A percentile compares a stretch with the other conserved stretches of the same genome.
These are phyloP conservation scores for Daptonema setosum DNA, from an alignment of 2,888 invertebrate genomes.

Conservation along the genomic window DNA sequence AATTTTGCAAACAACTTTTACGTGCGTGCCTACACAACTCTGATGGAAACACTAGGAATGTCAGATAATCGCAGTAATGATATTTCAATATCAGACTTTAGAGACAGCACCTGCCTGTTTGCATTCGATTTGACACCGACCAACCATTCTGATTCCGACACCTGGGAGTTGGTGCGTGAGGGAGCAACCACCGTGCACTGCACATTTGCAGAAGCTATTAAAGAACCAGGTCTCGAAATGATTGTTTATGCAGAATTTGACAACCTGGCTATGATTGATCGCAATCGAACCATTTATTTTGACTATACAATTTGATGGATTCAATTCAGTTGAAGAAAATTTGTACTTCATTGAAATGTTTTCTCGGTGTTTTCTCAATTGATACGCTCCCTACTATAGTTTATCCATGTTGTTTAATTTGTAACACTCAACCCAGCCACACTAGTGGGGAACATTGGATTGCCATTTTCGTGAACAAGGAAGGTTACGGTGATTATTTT, in stretches of 20 bases:
- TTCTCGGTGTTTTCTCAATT: background rate
- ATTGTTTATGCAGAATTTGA: constrained; percentile 2
- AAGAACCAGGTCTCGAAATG: background rate
- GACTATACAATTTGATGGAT: background rate
- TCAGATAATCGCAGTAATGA: no score
- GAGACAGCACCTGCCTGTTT: background rate
- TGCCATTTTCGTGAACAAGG: background rate
- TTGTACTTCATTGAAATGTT: background rate
- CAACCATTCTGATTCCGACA: background rate
- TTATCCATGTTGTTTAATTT: background rate
- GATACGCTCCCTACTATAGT: background rate
- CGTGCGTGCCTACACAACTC: background rate
- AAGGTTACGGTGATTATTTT: background rate
- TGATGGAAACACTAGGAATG: background rate
- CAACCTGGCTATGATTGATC: background rate
- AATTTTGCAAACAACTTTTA: background rate
- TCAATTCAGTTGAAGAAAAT: background rate
- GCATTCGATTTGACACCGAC: constrained; percentile 1
- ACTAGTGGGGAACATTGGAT: background rate
- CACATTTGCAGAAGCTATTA: background rate
- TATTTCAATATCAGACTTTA: no score
- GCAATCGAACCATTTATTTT: constrained; percentile 1
- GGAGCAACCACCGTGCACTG: background rate
- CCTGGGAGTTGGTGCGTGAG: constrained; percentile 2
- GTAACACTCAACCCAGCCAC: background rate